Evolutionary conservation across 2,797 vertebrate genomes (phyloP), one percentile per base, ranked within the genome.

Genomic region (Danio albolineatus): DNA sequence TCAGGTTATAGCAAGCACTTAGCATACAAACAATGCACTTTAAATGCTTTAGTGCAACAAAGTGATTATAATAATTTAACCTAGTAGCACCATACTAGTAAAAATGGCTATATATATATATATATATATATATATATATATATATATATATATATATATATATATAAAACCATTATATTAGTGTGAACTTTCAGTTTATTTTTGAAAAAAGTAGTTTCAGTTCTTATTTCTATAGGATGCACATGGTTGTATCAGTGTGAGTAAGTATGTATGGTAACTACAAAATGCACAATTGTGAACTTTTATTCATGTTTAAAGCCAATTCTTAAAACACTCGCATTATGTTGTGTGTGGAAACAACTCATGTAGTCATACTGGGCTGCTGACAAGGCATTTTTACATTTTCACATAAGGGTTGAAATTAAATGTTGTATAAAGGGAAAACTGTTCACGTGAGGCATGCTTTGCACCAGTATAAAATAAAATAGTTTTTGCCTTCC

Each of bases 241-340:
- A 54, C 51, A 43, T 28, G 44, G 10, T n/a, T 44, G 49, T 19
- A 9, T 44, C 1, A 2, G 10, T 21, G n/a, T 62, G 62, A 53
- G 17, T 0, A n/a, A 54, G n/a, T n/a, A 9, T 54, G n/a, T n/a
- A 9, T 54, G 9, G 44, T 54, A 4, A 54, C 19, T 38, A 76
- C 19, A 43, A 38, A 44, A 65, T 44, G 4, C 36, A 38, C 8
- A 17, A 13, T n/a, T 48, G 10, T 64, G 5, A 16, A 38, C 14
- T 49, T 76, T 66, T 76, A 76, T 56, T 76, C 6, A 16, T 17
- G 38, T n/a, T 7, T 57, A 21, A 2, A 48, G 46, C 12, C 6
- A 0, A 28, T 70, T 59, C 10, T 5, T 7, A 9, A 41, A 53
- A 69, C 13, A 13, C 13, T 46, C 13, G 21, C 13, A n/a, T 60